phyloP scores from a whole-genome alignment of 2,113 vertebrate genomes.

The Centrocercus urophasianus region DNA sequence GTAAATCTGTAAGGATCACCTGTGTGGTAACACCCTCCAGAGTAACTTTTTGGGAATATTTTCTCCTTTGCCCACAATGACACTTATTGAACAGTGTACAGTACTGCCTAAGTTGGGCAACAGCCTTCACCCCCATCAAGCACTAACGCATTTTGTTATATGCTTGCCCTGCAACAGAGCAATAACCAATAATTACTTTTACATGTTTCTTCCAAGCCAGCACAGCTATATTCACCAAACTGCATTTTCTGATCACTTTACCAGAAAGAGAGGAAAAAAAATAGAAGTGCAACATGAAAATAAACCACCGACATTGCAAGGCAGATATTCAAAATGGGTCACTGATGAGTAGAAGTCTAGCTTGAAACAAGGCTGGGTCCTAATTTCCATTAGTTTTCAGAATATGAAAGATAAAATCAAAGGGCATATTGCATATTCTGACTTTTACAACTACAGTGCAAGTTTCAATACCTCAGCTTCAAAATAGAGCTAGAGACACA shows the following conservation, averaged over 20 bases:
- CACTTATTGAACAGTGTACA: neutral
- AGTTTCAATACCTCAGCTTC: neutral
- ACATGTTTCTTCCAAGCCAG: neutral
- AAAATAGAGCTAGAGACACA: neutral
- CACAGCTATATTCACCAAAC: neutral
- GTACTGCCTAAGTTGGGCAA: neutral
- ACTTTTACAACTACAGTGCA: neutral
- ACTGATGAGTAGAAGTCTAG: neutral
- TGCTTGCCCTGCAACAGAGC: neutral
- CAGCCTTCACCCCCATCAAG: neutral
- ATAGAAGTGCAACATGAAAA: neutral
- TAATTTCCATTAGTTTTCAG: neutral
- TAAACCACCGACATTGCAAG: neutral
- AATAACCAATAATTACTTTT: neutral
- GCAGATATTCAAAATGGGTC: neutral
- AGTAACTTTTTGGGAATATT: neutral
- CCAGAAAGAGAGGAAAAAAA: neutral
- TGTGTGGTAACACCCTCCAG: neutral
- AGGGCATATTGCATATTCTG: neutral
- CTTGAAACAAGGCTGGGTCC: neutral
- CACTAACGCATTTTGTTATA: neutral
- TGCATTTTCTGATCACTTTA: neutral
- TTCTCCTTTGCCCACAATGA: neutral
- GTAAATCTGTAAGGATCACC: neutral
- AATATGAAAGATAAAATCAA: conserved; percentile 8